Evolutionary conservation across 2,113 vertebrate genomes (phyloP).

Genomic region (Casuarius casuarius): DNA sequence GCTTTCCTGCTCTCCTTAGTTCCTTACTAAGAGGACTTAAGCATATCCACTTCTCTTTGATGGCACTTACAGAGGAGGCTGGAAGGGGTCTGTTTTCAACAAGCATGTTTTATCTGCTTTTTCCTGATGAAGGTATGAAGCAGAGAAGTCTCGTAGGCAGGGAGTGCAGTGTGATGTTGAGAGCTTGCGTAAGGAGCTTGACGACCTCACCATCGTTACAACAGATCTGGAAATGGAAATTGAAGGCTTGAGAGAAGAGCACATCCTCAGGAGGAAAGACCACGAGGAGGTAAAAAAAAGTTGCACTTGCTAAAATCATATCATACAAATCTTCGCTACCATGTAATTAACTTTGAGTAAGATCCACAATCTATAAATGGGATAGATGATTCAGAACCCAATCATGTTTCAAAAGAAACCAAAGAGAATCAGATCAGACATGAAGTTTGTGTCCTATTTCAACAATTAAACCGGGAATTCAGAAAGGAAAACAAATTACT

Average conservation of each 20-base stretch:
- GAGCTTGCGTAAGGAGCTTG: slow-evolving; percentile 79
- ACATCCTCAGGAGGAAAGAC: slow-evolving; percentile 81
- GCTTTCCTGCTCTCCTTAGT: not conserved
- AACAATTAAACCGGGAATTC: not conserved
- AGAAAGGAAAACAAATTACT: not conserved
- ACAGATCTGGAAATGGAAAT: slow-evolving; percentile 85
- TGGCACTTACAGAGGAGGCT: not conserved
- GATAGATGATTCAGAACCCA: slow-evolving; percentile 44
- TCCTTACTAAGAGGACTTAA: not conserved
- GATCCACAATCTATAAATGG: slow-evolving; percentile 37
- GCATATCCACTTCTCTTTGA: not conserved
- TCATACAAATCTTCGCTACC: not conserved
- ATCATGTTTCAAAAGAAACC: not conserved
- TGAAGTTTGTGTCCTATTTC: not conserved
- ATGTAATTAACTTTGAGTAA: slow-evolving; percentile 31
- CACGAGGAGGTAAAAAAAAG: slow-evolving; percentile 78
- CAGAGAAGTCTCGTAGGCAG: slow-evolving; percentile 77
- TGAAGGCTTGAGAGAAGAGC: slow-evolving; percentile 81
- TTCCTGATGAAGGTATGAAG: slow-evolving; percentile 74
- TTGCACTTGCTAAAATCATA: slow-evolving; percentile 32
- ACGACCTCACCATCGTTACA: slow-evolving; percentile 79
- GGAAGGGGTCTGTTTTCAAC: not conserved
- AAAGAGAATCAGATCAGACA: not conserved
- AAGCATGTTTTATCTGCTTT: not conserved
- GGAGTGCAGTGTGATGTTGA: slow-evolving; percentile 80